These are phyloP conservation scores for Tragopan temminckii DNA, from an alignment of 2,797 vertebrate genomes.

Conservation along the genomic window DNA sequence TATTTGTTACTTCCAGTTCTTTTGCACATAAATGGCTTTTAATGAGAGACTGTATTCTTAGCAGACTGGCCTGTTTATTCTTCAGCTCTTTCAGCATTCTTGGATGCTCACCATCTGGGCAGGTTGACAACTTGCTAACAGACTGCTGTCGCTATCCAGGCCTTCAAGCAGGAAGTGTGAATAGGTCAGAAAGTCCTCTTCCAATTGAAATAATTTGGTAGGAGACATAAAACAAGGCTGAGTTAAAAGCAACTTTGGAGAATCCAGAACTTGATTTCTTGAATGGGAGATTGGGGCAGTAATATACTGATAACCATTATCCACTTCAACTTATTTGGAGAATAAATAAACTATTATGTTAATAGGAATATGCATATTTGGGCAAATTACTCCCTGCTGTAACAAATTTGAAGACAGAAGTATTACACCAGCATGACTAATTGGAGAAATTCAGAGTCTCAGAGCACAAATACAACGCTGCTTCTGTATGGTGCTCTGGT, in stretches of 20 bases:
- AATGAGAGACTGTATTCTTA: slow-evolving; percentile 64
- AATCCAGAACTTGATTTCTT: slow-evolving; percentile 40
- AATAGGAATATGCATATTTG: slow-evolving; percentile 45
- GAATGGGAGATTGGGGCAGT: neutral
- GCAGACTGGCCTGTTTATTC: slow-evolving; percentile 64
- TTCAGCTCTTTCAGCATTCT: slow-evolving; percentile 70
- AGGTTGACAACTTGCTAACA: slow-evolving; percentile 70
- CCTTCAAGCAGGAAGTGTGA: slow-evolving; percentile 54
- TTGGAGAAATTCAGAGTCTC: slow-evolving; percentile 23
- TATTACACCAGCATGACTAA: slow-evolving; percentile 59
- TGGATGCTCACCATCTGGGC: slow-evolving; percentile 72
- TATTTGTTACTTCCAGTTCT: slow-evolving; percentile 33
- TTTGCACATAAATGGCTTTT: slow-evolving; percentile 46
- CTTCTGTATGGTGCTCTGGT: slow-evolving; percentile 39
- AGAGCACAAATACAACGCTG: slow-evolving; percentile 18
- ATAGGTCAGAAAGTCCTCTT: slow-evolving; percentile 67
- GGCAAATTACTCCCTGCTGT: slow-evolving; percentile 39
- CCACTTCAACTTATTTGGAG: slow-evolving; percentile 40
- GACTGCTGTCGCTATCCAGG: slow-evolving; percentile 59
- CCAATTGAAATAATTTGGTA: slow-evolving; percentile 58
- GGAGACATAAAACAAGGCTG: slow-evolving; percentile 47
- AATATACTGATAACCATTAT: slow-evolving; percentile 44
- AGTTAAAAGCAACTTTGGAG: slow-evolving; percentile 48
- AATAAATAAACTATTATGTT: slow-evolving; percentile 59
- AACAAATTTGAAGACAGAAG: slow-evolving; percentile 45